phyloP scores from a whole-genome alignment of 2,888 invertebrate genomes.

The Uropetala carovei region DNA sequence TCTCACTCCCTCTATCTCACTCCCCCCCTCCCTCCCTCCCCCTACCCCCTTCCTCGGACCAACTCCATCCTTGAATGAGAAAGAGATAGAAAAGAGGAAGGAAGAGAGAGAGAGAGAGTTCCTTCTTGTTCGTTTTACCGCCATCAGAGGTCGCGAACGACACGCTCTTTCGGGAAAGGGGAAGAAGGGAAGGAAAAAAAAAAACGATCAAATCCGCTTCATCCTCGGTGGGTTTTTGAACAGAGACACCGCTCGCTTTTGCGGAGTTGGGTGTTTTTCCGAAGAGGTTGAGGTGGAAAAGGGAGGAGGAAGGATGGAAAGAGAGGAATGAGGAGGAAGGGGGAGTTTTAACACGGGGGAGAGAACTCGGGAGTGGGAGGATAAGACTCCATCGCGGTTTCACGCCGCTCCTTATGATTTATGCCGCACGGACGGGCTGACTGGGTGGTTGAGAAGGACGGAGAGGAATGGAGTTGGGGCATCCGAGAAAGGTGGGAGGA shows the following conservation, averaged over 20 bases:
- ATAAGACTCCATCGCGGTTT: not conserved
- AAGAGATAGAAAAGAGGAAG: not conserved
- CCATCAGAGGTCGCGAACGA: constrained; percentile 19
- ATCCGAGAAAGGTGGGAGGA: not conserved
- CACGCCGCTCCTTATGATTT: constrained; percentile 11
- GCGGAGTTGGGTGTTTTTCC: constrained; percentile 13
- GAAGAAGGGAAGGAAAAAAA: too few species aligned
- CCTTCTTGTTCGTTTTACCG: not conserved
- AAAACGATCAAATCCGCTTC: not conserved
- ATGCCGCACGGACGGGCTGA: not conserved
- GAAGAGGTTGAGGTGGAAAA: too few species aligned
- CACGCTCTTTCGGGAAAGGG: not conserved
- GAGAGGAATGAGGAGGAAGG: not conserved
- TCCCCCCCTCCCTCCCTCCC: not conserved
- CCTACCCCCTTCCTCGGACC: not conserved
- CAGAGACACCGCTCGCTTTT: not conserved
- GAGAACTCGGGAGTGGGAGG: not conserved
- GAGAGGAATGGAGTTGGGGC: not conserved
- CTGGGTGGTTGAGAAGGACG: not conserved
- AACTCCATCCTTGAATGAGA: not conserved
- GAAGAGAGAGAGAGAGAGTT: not conserved
- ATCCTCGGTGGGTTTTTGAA: not conserved
- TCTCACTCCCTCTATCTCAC: too few species aligned
- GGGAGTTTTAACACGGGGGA: not conserved
- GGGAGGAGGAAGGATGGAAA: too few species aligned